Conservation (phyloP, 2,797 vertebrate genomes). For the Myotis daubentonii region DNA sequence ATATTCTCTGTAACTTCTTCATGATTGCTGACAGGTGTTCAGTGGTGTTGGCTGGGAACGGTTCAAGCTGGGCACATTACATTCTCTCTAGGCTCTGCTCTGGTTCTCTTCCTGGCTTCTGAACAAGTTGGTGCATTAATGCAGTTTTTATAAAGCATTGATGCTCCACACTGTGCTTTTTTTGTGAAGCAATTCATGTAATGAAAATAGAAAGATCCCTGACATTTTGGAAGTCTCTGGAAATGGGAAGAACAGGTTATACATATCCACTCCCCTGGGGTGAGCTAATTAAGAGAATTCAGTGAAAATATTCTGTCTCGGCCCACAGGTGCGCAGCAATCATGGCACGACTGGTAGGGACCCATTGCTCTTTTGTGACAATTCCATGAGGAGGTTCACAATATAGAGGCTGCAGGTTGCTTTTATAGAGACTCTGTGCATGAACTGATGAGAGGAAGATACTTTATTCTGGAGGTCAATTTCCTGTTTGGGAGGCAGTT, state of each 20-base stretch:
- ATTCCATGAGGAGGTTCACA: neutral
- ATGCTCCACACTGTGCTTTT: constrained; percentile 42
- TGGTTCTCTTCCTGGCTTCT: constrained; percentile 41
- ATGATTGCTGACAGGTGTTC: constrained; percentile 67
- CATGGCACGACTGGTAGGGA: fast-evolving
- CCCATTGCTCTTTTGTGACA: neutral
- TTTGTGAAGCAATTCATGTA: constrained; percentile 31
- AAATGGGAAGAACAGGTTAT: constrained; percentile 44
- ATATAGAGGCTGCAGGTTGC: neutral
- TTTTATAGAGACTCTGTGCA: neutral
- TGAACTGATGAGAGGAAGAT: constrained; percentile 5
- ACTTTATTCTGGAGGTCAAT: neutral
- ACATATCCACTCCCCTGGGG: neutral
- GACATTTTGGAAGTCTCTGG: constrained; percentile 10
- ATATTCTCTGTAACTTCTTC: neutral
- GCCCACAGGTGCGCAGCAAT: neutral
- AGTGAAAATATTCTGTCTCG: constrained; percentile 8
- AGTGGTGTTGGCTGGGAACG: neutral
- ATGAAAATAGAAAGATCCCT: constrained; percentile 55
- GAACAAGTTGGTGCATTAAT: constrained; percentile 47
- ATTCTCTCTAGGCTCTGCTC: constrained; percentile 32
- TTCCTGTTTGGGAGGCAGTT: neutral
- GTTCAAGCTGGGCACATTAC: constrained; percentile 51
- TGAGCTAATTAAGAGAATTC: constrained; percentile 70
- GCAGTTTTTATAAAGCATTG: constrained; percentile 1